Percentiles rank a stretch among this genome's conserved stretches.
These are phyloP conservation scores for Tursiops truncatus DNA, from an alignment of 2,113 vertebrate genomes.

Conservation along the genomic window DNA sequence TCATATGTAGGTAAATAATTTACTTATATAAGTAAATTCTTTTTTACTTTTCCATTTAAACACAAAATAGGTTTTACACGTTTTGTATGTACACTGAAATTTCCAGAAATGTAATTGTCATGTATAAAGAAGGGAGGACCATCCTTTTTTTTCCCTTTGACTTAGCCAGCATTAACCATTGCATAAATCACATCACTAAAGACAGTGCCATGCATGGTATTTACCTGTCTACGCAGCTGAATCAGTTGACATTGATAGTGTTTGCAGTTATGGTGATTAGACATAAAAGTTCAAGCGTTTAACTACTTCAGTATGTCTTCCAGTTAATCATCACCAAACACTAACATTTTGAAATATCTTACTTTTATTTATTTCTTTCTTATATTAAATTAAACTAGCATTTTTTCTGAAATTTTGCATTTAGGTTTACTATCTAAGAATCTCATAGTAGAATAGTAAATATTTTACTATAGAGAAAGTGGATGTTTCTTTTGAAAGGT, in stretches of 20 bases:
- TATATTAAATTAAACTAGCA: not conserved
- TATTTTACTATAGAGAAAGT: not conserved
- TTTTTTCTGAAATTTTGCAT: not conserved
- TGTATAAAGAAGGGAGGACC: not conserved
- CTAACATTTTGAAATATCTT: not conserved
- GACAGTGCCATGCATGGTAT: not conserved
- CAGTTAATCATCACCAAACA: not conserved
- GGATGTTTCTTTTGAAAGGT: not conserved
- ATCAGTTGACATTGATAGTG: not conserved
- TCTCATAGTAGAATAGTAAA: not conserved
- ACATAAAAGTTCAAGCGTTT: not conserved
- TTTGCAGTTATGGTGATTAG: not conserved
- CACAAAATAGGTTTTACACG: not conserved
- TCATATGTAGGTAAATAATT: not conserved
- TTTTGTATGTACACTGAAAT: not conserved
- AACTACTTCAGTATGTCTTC: not conserved
- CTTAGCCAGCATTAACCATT: not conserved
- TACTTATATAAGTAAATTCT: not conserved
- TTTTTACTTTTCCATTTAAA: not conserved
- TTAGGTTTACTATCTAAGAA: not conserved
- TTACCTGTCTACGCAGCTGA: not conserved
- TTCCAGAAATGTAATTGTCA: not conserved
- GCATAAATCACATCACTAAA: not conserved
- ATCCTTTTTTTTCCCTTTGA: not conserved
- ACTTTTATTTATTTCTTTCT: not conserved